Percentiles rank a stretch among this genome's conserved stretches.
Evolutionary conservation across 2,888 invertebrate species (phyloP).

Genomic region (Agriotes lineatus): DNA sequence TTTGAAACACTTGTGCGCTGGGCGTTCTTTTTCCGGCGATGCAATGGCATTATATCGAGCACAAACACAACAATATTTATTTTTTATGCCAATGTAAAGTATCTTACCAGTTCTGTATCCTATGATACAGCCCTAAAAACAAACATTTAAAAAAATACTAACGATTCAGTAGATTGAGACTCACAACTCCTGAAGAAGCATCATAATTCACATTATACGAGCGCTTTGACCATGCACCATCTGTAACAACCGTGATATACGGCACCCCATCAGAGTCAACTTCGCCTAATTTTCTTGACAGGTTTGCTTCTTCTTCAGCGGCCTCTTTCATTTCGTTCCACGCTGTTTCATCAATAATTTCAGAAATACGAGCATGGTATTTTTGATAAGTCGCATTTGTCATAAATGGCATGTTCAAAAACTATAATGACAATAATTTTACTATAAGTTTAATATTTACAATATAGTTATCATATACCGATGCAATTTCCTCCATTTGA

Average conservation of each 20-base stretch:
- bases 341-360: not conserved
- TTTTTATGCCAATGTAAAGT: not conserved
- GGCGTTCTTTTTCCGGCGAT: not conserved
- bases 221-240: slow-evolving; percentile 24
- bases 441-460: too few relatives aligned
- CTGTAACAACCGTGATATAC: slow-evolving; percentile 6
- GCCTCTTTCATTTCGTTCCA: slow-evolving; percentile 8
- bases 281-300: slow-evolving; percentile 12
- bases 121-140: not conserved
- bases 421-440: too few relatives aligned
- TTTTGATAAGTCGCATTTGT: not conserved
- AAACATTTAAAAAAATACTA: not conserved
- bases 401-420: slow-evolving; percentile 17
- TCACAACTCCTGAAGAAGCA: slow-evolving; percentile 17
- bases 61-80: not conserved
- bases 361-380: not conserved
- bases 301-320: slow-evolving; percentile 6
- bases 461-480: not conserved
- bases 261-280: slow-evolving; percentile 8
- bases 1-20: too few relatives aligned
- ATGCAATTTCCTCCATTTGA: slow-evolving; percentile 21
- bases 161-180: not conserved
- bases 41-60: not conserved
- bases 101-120: too few relatives aligned
- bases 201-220: slow-evolving; percentile 23